A percentile compares a stretch with the other conserved stretches of the same genome.
Conservation (phyloP, 2,113 vertebrate genomes). For the Melanotaenia duboulayi region DNA sequence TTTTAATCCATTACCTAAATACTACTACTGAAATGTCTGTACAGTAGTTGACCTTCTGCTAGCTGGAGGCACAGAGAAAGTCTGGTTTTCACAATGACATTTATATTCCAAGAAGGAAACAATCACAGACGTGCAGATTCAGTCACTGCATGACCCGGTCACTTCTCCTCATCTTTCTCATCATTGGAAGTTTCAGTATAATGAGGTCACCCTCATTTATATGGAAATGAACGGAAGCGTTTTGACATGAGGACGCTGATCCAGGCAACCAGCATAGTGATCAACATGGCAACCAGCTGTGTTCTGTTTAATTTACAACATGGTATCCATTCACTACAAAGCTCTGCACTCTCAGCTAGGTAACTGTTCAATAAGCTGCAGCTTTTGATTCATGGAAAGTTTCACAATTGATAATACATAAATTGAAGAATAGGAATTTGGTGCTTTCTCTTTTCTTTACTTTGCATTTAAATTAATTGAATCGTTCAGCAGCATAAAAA, state of each 20-base stretch:
- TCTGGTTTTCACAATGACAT: background rate
- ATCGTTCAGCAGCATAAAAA: background rate
- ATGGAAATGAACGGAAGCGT: slow-evolving; percentile 24
- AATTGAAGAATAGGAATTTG: background rate
- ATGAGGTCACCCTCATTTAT: slow-evolving; percentile 38
- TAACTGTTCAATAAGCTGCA: slow-evolving; percentile 22
- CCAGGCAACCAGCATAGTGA: slow-evolving; percentile 38
- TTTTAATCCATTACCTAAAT: background rate
- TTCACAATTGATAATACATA: slow-evolving; percentile 14
- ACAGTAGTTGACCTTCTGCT: background rate
- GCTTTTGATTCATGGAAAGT: slow-evolving; percentile 7
- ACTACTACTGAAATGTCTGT: background rate
- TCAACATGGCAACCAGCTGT: slow-evolving; percentile 55
- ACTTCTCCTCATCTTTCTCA: background rate
- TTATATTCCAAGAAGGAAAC: background rate
- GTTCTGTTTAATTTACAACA: slow-evolving; percentile 30
- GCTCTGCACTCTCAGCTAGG: slow-evolving; percentile 1
- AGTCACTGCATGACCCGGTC: background rate
- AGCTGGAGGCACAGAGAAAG: background rate
- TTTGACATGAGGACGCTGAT: slow-evolving; percentile 24
- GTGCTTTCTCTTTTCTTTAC: background rate
- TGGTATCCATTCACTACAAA: slow-evolving; percentile 36
- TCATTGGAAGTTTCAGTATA: slow-evolving; percentile 9
- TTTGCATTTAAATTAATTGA: background rate
- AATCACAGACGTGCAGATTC: background rate